These are phyloP conservation scores for Tenodera sinensis DNA, from an alignment of 2,888 invertebrate species.

Conservation along the genomic window DNA sequence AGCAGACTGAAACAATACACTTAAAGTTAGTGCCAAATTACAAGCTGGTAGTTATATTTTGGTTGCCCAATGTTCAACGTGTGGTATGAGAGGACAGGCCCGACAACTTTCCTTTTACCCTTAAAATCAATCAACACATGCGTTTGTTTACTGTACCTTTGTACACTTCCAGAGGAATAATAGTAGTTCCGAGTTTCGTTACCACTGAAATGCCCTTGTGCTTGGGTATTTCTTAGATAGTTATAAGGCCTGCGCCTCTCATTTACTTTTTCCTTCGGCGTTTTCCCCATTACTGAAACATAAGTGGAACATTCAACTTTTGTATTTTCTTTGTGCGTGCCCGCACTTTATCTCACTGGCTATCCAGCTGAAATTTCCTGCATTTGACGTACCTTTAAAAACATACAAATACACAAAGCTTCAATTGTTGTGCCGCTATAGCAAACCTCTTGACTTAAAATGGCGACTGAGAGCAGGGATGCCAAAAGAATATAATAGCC, in stretches of 20 bases:
- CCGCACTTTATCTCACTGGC: not conserved
- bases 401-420: not conserved
- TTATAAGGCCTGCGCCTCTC: slow-evolving; percentile 16
- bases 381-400: not conserved
- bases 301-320: not conserved
- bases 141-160: slow-evolving; percentile 7
- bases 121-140: not conserved
- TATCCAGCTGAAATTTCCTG: not conserved
- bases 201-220: not conserved
- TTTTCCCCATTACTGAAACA: slow-evolving; percentile 16
- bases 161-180: slow-evolving; percentile 10
- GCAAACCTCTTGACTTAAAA: not conserved
- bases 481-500: not conserved
- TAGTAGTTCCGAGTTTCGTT: slow-evolving; percentile 9
- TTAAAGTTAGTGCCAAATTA: no score
- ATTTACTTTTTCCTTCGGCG: slow-evolving; percentile 3
- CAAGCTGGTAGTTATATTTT: no score
- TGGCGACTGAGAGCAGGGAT: not conserved
- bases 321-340: not conserved
- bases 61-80: not conserved
- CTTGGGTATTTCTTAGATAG: slow-evolving; percentile 15
- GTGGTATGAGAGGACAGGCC: slow-evolving; percentile 17
- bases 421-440: not conserved
- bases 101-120: slow-evolving; percentile 14
- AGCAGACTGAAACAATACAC: no score